Percentiles rank a stretch among this genome's conserved stretches.
Conservation (phyloP, 2,888 invertebrate species). For the Eudasyphora cyanicolor region DNA sequence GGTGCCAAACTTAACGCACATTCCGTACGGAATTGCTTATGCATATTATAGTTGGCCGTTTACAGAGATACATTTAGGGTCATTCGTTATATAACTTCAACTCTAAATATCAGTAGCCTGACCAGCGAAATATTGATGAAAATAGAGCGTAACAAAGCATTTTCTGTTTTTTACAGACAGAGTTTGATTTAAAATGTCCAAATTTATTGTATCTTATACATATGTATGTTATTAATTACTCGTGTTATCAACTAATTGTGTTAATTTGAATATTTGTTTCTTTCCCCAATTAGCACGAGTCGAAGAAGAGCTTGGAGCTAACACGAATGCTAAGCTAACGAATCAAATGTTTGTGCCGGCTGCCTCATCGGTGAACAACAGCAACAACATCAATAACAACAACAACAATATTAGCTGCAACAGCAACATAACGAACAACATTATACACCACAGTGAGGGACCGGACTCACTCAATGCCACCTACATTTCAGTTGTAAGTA, state of each 20-base stretch:
- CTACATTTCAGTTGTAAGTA: constrained; percentile 88
- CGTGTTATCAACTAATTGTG: neutral
- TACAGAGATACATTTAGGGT: too few relatives aligned
- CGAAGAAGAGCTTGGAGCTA: constrained; percentile 83
- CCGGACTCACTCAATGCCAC: constrained; percentile 83
- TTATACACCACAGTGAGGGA: constrained; percentile 74
- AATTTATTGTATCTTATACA: too few relatives aligned
- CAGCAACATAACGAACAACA: constrained; percentile 61
- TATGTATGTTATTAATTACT: too few relatives aligned
- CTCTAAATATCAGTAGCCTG: too few relatives aligned
- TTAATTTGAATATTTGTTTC: neutral
- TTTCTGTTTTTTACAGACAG: too few relatives aligned
- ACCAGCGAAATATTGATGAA: too few relatives aligned
- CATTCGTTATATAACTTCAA: too few relatives aligned
- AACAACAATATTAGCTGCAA: constrained; percentile 65
- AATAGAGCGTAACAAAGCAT: too few relatives aligned
- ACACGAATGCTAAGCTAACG: constrained; percentile 81
- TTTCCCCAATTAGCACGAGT: constrained; percentile 83
- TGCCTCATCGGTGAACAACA: constrained; percentile 77
- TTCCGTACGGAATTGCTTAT: too few relatives aligned
- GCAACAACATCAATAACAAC: constrained; percentile 65
- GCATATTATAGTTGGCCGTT: too few relatives aligned
- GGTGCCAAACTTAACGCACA: too few relatives aligned
- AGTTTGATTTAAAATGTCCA: too few relatives aligned
- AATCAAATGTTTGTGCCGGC: constrained; percentile 83